Conservation (phyloP, 2,113 vertebrate species). For the Oxygymnocypris stewartii region DNA sequence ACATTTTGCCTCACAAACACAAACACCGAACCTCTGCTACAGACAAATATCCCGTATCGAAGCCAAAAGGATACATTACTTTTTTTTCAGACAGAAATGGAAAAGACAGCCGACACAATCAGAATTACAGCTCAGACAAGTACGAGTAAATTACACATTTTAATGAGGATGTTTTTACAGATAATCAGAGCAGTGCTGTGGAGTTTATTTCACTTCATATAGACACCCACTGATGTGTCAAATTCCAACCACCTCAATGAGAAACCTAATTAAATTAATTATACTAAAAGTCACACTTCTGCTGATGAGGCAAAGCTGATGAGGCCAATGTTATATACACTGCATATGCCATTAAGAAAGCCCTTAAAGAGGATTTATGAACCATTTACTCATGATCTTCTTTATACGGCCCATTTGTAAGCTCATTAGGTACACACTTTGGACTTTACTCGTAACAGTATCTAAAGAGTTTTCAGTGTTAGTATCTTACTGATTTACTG, state of each 20-base stretch:
- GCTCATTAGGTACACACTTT: background rate
- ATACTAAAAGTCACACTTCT: slow-evolving; percentile 26
- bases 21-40: slow-evolving; percentile 30
- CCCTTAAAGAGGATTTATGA: slow-evolving; percentile 19
- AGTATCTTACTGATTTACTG: background rate
- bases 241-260: background rate
- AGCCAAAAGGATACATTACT: background rate
- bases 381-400: slow-evolving; percentile 8
- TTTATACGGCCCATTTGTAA: background rate
- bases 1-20: slow-evolving; percentile 14
- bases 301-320: no score
- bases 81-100: background rate
- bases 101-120: background rate
- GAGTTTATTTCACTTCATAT: slow-evolving; percentile 22
- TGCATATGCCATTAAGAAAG: background rate
- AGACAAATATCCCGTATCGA: background rate
- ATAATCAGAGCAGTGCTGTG: background rate
- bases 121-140: background rate
- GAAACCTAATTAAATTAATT: slow-evolving; percentile 23
- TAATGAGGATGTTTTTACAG: slow-evolving; percentile 13
- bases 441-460: background rate
- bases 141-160: background rate
- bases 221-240: background rate
- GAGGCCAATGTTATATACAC: slow-evolving; percentile 1
- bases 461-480: slow-evolving; percentile 5